Conservation (phyloP, 2,113 vertebrate genomes). For the Neoarius graeffei region DNA sequence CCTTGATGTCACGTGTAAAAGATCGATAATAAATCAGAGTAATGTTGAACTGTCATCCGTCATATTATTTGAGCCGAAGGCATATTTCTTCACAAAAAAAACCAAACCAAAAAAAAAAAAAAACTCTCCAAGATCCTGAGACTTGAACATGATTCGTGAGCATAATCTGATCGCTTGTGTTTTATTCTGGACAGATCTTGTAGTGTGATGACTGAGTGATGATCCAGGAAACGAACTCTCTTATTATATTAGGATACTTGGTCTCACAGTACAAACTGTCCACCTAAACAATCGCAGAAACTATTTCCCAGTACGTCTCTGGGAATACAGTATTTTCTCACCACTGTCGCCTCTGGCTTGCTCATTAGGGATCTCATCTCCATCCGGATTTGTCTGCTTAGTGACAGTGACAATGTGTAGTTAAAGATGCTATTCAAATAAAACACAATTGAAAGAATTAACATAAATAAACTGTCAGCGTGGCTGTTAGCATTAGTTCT, state of each 20-base stretch:
- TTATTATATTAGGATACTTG: neutral
- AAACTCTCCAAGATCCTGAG: neutral
- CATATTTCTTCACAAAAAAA: neutral
- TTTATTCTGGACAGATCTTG: neutral
- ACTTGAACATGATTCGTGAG: neutral
- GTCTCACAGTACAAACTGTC: neutral
- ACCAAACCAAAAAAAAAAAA: neutral
- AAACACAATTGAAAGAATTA: neutral
- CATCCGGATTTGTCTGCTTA: neutral
- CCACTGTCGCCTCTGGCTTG: neutral
- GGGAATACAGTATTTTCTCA: neutral
- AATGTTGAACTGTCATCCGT: neutral
- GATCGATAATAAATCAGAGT: neutral
- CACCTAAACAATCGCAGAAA: neutral
- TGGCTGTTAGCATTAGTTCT: neutral
- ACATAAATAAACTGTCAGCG: neutral
- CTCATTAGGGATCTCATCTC: neutral
- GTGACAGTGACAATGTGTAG: neutral
- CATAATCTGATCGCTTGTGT: neutral
- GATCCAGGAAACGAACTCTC: neutral
- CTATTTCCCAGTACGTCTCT: neutral
- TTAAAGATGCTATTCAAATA: neutral
- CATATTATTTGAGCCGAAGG: neutral
- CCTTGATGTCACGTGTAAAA: neutral
- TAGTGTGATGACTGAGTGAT: neutral